Conservation (phyloP, 2,113 vertebrate genomes). For the Aldabrachelys gigantea region DNA sequence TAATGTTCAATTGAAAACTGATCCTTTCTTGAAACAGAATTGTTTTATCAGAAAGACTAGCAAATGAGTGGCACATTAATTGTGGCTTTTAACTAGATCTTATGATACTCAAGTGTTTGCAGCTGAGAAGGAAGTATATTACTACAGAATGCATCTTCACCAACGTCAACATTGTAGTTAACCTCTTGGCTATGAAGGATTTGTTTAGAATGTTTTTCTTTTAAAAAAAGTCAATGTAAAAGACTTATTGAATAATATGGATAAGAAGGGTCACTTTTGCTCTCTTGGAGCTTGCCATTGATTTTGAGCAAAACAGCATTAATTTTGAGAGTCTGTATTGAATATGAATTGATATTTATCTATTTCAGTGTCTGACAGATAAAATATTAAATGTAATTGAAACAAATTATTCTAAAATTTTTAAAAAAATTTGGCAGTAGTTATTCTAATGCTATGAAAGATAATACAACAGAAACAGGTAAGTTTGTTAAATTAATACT, state of each 20-base stretch:
- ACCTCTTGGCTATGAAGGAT: background rate
- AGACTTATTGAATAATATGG: background rate
- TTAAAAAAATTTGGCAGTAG: fast-evolving
- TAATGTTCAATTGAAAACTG: background rate
- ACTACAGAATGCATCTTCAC: background rate
- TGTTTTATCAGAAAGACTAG: background rate
- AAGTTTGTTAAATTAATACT: background rate
- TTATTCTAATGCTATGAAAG: background rate
- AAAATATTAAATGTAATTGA: background rate
- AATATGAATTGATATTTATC: background rate
- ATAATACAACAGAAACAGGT: background rate
- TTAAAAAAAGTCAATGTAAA: background rate
- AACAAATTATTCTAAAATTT: background rate
- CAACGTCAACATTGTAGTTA: background rate
- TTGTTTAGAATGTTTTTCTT: background rate
- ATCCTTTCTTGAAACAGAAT: background rate
- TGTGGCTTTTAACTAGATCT: background rate
- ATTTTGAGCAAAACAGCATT: background rate
- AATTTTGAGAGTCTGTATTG: background rate
- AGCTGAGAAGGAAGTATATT: background rate
- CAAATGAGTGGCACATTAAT: background rate
- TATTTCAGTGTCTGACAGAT: background rate
- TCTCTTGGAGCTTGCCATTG: background rate
- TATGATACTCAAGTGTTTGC: background rate
- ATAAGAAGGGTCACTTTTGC: fast-evolving